Conservation (phyloP, 2,888 invertebrate genomes). For the Eristalinus aeneus region DNA sequence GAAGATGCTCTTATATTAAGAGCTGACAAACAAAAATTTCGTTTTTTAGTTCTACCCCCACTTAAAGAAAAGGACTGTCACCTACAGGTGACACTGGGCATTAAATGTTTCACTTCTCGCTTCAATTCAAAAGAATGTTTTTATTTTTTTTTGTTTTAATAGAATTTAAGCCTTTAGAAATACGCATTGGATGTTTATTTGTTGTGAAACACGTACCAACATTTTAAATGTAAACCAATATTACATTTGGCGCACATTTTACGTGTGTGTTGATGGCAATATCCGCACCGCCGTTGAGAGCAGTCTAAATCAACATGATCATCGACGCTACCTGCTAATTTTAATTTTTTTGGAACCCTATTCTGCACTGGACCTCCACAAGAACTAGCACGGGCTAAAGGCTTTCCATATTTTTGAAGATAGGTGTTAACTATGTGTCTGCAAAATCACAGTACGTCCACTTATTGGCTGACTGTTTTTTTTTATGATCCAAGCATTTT, state of each 20-base stretch:
- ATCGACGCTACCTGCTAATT: constrained; percentile 24
- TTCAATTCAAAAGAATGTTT: no score
- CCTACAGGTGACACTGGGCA: no score
- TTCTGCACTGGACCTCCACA: constrained; percentile 32
- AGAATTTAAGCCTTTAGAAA: no score
- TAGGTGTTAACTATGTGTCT: constrained; percentile 9
- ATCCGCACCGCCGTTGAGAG: constrained; percentile 14
- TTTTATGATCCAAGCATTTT: constrained; percentile 13
- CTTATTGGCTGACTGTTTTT: background rate
- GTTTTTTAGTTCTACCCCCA: no score
- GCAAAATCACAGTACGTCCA: constrained; percentile 26
- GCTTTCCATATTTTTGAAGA: constrained; percentile 11
- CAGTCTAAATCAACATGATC: constrained; percentile 31
- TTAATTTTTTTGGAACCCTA: constrained; percentile 24
- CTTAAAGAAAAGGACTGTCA: no score
- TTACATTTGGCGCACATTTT: constrained; percentile 20
- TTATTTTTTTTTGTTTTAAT: no score
- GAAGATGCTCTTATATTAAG: no score
- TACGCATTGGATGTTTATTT: no score
- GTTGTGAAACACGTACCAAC: no score
- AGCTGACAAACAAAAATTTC: no score
- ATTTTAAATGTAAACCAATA: background rate
- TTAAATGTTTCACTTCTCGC: no score
- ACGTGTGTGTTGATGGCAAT: constrained; percentile 19
- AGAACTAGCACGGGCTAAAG: background rate